Evolutionary conservation across 2,113 vertebrate species (phyloP), one percentile per base, ranked within the genome.

Genomic region (Platichthys stellatus): DNA sequence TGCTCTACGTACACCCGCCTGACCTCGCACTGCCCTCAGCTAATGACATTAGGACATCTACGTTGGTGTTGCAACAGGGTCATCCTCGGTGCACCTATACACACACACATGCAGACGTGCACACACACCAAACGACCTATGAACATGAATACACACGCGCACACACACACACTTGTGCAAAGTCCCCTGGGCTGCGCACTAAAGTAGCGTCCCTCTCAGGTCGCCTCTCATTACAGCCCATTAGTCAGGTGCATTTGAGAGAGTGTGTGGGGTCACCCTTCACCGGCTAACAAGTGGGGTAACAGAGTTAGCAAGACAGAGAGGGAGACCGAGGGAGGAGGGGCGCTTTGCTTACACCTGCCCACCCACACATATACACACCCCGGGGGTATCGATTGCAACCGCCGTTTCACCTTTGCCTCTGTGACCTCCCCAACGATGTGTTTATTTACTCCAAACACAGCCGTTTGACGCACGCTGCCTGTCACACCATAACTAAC

Each of bases 1-100:
- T 38, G 74, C 58, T 69, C 60, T 18, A 53, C 17, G 38, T 77
- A 72, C 64, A 74, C 59, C 64, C 75, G 84, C 65, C 89, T 93
- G 91, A 93, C 94, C 94, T 96, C 93, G 88, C 49, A 74, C 94
- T 96, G 94, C 93, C 94, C 94, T 94, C 85, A 92, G 93, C 93
- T 98, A 98, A 99, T 96, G 95, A 95, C 81, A 95, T 99, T 97
- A 98, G 94, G 89, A 93, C 94, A 86, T 94, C 95, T 94, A 95
- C 94, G 94, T 95, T 94, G 94, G 93, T 92, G 92, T 89, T 93
- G 86, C 95, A 93, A 93, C 81, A 93, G 94, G 92, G 95, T 96
- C 95, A 94, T 90, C 93, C 93, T 87, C 86, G 92, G 94, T 94
- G 93, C 88, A 78, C 87, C 66, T 82, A 86, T 63, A 69, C 84